Evolutionary conservation across 2,113 vertebrate species (phyloP), one percentile per base, ranked within the genome.

Genomic region (Ascaphus truei): DNA sequence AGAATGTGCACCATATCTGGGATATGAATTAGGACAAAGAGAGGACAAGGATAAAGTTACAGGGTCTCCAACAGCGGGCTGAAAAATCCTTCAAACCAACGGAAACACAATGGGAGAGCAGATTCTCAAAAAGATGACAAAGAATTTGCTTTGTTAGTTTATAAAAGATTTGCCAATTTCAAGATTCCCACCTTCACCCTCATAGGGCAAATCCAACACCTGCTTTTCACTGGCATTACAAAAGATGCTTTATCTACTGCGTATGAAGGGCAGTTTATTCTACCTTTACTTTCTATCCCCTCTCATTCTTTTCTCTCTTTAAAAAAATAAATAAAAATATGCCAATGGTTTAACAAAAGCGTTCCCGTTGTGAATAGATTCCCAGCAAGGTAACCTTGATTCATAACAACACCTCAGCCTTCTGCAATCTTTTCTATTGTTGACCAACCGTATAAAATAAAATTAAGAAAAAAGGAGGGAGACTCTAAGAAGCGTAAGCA

Each of bases 221-320:
- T 56, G 75, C 79, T 85, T 86, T 87, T 81, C 72, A 71, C 69
- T 68, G 37, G 75, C 62, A 81, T 83, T 85, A 89, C 77, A 80
- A 88, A 84, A 77, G 76, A 31, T 68, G 73, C 73, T 79, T 86
- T 82, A 81, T 83, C 67, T 86, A 74, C 57, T 71, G 73, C 78
- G 75, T 73, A 75, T 84, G 79, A 75, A 52, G 68, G 72, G 43
- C 62, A 81, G 81, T 67, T 66, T 76, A 84, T 82, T 83, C 72
- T 85, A 84, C 80, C 73, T 81, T 77, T 84, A 76, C 78, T 77
- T 81, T 87, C 82, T 84, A 71, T 87, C 78, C 72, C 69, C 53
- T 18, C 72, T 76, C 78, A 33, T 69, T 71, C 13, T 48, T 11
- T 63, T 75, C n/a, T 81, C 36, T 76, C 61, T 30, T 18, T 25